phyloP scores from a whole-genome alignment of 1,140 invertebrate genomes.

The Aphelenchoides fujianensis region DNA sequence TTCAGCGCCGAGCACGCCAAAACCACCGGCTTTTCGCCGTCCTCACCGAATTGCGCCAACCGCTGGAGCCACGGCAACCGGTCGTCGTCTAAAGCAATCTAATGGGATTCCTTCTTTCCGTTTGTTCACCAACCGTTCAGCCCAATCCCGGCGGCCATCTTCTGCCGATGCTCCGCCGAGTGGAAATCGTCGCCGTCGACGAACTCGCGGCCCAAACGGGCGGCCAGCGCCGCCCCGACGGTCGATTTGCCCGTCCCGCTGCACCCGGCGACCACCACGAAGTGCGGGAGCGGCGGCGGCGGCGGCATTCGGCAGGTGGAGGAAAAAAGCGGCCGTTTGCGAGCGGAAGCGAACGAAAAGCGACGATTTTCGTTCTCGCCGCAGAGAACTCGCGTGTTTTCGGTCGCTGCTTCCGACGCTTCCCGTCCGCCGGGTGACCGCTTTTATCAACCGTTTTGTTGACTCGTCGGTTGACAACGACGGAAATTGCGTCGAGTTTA shows the following conservation, averaged over 20 bases:
- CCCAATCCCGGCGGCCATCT: constrained; percentile 12
- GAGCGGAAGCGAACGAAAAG: too few species aligned
- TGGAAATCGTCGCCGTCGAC: constrained; percentile 5
- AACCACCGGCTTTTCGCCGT: neutral
- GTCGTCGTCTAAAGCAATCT: constrained; percentile 1
- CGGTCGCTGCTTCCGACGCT: too few species aligned
- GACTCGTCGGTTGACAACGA: too few species aligned
- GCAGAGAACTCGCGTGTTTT: too few species aligned
- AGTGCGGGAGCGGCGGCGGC: neutral
- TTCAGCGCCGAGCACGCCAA: constrained; percentile 13
- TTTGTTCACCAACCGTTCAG: constrained; percentile 3
- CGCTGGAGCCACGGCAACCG: neutral
- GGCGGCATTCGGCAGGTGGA: too few species aligned
- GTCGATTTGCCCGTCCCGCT: constrained; percentile 1
- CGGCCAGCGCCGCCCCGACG: constrained; percentile 1
- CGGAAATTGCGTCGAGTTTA: too few species aligned
- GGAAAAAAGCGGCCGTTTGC: too few species aligned
- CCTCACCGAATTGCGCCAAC: neutral
- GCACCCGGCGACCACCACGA: neutral
- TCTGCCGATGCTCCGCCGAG: neutral
- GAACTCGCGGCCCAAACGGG: neutral
- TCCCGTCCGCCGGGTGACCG: too few species aligned
- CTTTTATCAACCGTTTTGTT: too few species aligned
- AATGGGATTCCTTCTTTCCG: neutral
- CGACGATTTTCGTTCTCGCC: too few species aligned